Evolutionary conservation across 2,888 invertebrate genomes (phyloP).

Genomic region (Microctonus brassicae): DNA sequence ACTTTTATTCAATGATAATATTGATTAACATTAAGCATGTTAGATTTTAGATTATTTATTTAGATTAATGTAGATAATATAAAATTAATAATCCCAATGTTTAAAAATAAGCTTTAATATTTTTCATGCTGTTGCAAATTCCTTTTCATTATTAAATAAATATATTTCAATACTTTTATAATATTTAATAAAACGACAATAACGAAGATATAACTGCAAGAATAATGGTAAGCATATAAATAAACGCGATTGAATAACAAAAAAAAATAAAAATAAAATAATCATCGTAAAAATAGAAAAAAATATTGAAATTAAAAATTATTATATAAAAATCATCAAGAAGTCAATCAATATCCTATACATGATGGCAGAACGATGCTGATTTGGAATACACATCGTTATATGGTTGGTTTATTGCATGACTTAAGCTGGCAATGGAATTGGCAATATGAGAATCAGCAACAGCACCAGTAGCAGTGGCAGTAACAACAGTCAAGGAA

Average conservation of each 20-base stretch:
- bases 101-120: not conserved
- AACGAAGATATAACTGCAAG: not conserved
- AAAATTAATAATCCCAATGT: not conserved
- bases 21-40: not conserved
- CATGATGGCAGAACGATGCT: constrained; percentile 11
- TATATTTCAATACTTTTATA: not conserved
- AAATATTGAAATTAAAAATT: not conserved
- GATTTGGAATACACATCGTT: constrained; percentile 31
- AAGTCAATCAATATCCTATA: not conserved
- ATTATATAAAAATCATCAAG: not conserved
- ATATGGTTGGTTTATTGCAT: constrained; percentile 67
- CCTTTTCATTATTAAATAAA: not conserved
- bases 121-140: not conserved
- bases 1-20: not conserved
- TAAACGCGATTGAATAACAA: no score
- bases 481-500: constrained; percentile 67
- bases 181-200: not conserved
- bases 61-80: not conserved
- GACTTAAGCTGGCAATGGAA: constrained; percentile 61
- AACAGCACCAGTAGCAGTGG: constrained; percentile 55
- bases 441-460: constrained; percentile 56
- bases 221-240: no score
- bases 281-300: not conserved
- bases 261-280: not conserved
- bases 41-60: not conserved